Evolutionary conservation across 2,888 invertebrate genomes (phyloP), one percentile per base, ranked within the genome.

Genomic region (Chorisops tibialis): DNA sequence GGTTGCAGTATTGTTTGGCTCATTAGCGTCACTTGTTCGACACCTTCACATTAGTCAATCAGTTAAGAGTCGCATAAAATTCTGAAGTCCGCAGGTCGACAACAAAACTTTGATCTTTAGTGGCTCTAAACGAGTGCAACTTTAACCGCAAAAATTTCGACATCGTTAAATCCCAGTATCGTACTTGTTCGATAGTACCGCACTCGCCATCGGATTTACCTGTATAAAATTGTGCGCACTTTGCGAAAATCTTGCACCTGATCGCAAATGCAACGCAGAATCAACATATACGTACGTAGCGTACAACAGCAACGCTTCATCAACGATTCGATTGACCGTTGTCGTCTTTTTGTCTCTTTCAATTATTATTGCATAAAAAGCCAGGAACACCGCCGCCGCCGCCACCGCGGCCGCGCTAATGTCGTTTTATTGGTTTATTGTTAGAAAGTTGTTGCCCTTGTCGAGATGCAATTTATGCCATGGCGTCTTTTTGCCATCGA

Each of bases 401-500:
- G 14, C 41, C 12, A 39, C 54, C 18, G 16, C 45, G 4, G 30
- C 45, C 12, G 30, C 12, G 6, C 12, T 22, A n/a, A 41, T 43
- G 45, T 16, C 30, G 11, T 50, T 50, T 60, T 60, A 60, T 60
- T 50, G 49, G 50, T 59, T 60, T 60, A 60, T 60, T 41, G 43
- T 60, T 60, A 50, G 59, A 60, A 60, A 60, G 59, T 60, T 49
- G 59, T 60, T 60, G 50, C 59, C 59, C 59, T 60, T 60, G 59
- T 21, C 41, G 30, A 11, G 14, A 24, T 60, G 50, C 39, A 50
- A 50, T 49, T 50, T 41, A 60, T 50, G 19, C 18, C 35, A 22
- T 5, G 43, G 39, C 19, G 56, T 43, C 21, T 16, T 50, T 19
- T 50, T 50, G 22, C 22, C 50, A 39, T 12, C 37, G 12, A 18